Conservation (phyloP, 2,888 invertebrate species). For the Pyrochroa serraticornis region DNA sequence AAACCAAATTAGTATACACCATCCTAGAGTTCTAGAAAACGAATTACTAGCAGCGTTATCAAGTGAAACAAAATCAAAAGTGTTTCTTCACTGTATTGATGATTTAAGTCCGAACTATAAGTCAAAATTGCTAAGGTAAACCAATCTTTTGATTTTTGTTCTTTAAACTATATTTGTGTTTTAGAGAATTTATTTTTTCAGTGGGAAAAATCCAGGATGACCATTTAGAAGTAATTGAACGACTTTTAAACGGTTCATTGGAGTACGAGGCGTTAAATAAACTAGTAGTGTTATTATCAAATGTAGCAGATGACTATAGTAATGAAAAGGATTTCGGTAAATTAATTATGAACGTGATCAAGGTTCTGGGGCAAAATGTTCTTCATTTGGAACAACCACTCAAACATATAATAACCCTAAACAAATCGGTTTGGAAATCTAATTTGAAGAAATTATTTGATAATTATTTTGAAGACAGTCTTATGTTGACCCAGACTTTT, state of each 20-base stretch:
- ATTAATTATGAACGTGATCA: constrained; percentile 15
- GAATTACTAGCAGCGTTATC: constrained; percentile 1
- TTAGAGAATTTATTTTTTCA: constrained; percentile 12
- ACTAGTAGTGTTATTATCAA: constrained; percentile 17
- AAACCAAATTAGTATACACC: not conserved
- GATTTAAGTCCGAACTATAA: constrained; percentile 8
- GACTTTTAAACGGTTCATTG: constrained; percentile 6
- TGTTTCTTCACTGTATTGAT: constrained; percentile 10
- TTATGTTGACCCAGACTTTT: constrained; percentile 19
- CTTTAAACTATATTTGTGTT: not conserved
- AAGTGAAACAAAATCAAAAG: not conserved
- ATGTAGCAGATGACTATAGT: constrained; percentile 9
- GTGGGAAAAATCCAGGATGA: constrained; percentile 11
- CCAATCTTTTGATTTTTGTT: not conserved
- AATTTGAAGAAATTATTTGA: constrained; percentile 17
- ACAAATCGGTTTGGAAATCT: constrained; percentile 16
- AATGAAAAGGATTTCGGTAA: constrained; percentile 17
- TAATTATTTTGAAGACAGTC: constrained; percentile 15
- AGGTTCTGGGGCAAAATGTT: constrained; percentile 11
- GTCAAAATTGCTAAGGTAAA: constrained; percentile 11
- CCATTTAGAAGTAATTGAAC: constrained; percentile 11
- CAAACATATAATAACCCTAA: constrained; percentile 11
- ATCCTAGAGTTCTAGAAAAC: constrained; percentile 1
- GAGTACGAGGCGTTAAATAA: constrained; percentile 18
- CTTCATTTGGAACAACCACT: constrained; percentile 17